These are phyloP conservation scores for Spea multiplicata DNA, from an alignment of 2,113 vertebrate genomes.

Conservation along the genomic window DNA sequence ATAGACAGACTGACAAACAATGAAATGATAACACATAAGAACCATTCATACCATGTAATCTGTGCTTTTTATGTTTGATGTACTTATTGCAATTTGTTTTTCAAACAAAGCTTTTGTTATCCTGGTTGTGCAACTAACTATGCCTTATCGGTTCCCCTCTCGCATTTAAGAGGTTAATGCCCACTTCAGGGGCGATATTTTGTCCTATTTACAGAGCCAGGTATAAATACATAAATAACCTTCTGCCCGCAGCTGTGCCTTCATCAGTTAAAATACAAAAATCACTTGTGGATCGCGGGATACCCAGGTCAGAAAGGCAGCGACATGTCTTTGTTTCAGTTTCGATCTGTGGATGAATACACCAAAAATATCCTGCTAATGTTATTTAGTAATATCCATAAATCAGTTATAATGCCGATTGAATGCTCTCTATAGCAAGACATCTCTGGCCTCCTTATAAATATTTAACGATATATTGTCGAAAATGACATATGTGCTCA, in stretches of 20 bases:
- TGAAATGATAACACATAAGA: no score
- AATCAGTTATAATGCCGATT: constrained; percentile 26
- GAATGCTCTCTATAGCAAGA: constrained; percentile 25
- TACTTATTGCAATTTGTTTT: no score
- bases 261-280: background rate
- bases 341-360: constrained; percentile 34
- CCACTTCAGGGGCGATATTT: no score
- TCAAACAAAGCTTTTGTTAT: no score
- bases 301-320: background rate
- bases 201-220: no score
- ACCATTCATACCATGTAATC: no score
- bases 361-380: constrained; percentile 36
- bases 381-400: constrained; percentile 35
- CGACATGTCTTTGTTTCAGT: constrained; percentile 2
- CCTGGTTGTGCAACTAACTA: no score
- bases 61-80: no score
- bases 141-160: no score
- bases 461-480: constrained; percentile 38
- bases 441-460: constrained; percentile 22
- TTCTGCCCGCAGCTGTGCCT: background rate
- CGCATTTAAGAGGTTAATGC: no score
- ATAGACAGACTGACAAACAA: no score
- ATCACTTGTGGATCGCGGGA: background rate
- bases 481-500: constrained; percentile 44
- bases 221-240: no score